Evolutionary conservation across 2,797 vertebrate genomes (phyloP), one percentile per base, ranked within the genome.

Genomic region (Cynodonichthys magdalenae): DNA sequence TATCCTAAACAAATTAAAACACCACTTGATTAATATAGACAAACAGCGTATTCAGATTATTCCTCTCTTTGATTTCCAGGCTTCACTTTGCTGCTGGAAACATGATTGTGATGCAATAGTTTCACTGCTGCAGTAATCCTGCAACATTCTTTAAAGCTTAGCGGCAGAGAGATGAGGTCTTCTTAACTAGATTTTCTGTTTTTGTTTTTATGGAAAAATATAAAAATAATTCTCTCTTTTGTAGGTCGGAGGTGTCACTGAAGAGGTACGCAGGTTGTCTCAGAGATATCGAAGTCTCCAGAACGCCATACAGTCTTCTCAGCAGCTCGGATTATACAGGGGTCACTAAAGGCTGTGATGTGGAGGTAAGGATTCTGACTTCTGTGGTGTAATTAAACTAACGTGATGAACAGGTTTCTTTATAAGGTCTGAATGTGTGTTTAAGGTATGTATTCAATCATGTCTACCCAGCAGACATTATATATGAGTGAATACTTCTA

Each of bases 251-350:
- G 93, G 95, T 98, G 63, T 95, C 85, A 59, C 79, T 95, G 85
- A 95, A 93, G 84, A 95, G 95, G 66, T 99, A 95, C 15, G 91
- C 94, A 0, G 98, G 98, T 62, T 99, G 97, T 80, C 93, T 99
- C 50, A 94, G 93, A 81, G 98, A 99, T 66, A 97, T 99, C 59
- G 98, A 99, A 91, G 92, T 99, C 81, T 97, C 96, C 76, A 93
- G 96, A 87, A 97, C 96, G 3, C 96, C 97, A 0, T 98, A 97
- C 80, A 97, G 95, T 84, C 94, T 99, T 76, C 90, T 99, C 58
- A 98, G 96, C 75, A 98, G 96, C 65, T 92, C 96, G 15, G 95
- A 99, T 83, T 97, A 96, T 71, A 95, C 96, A 3, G 97, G 97
- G 17, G 89, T 99, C 69, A 97, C 94, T 39, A 99, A 97, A 89